Conservation (phyloP, 2,888 invertebrate genomes). For the Lingula anatina region DNA sequence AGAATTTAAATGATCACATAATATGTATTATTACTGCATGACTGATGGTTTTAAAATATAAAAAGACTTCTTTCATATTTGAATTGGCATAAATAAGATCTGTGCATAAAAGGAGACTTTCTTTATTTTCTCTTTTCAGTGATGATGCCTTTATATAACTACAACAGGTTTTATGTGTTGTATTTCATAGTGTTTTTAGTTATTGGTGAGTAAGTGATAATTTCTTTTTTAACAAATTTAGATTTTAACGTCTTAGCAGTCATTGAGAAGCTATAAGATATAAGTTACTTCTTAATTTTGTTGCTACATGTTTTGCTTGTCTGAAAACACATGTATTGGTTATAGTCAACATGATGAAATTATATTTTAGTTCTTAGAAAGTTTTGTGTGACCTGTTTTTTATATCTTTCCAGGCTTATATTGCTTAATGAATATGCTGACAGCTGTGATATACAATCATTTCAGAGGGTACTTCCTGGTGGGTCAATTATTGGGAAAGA, state of each 20-base stretch:
- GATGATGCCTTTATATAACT: conserved; percentile 45
- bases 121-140: conserved; percentile 26
- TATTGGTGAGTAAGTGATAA: conserved; percentile 32
- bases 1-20: no score
- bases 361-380: background rate
- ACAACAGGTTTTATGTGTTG: conserved; percentile 40
- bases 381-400: background rate
- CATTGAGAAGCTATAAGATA: no score
- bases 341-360: background rate
- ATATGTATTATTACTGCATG: no score
- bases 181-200: conserved; percentile 46
- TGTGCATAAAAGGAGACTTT: background rate
- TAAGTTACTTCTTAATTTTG: no score
- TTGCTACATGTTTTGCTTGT: no score
- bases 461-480: conserved; percentile 50
- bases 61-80: no score
- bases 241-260: background rate
- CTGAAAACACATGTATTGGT: no score
- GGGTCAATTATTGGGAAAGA: no score
- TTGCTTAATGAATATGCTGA: conserved; percentile 51
- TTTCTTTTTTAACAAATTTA: background rate
- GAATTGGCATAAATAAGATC: no score
- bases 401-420: conserved; percentile 33
- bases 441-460: conserved; percentile 50
- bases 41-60: no score